Percentiles rank a stretch among this genome's conserved stretches.
These are phyloP conservation scores for Scaptomyza tumidula DNA, from an alignment of 2,888 invertebrate genomes.

Conservation along the genomic window DNA sequence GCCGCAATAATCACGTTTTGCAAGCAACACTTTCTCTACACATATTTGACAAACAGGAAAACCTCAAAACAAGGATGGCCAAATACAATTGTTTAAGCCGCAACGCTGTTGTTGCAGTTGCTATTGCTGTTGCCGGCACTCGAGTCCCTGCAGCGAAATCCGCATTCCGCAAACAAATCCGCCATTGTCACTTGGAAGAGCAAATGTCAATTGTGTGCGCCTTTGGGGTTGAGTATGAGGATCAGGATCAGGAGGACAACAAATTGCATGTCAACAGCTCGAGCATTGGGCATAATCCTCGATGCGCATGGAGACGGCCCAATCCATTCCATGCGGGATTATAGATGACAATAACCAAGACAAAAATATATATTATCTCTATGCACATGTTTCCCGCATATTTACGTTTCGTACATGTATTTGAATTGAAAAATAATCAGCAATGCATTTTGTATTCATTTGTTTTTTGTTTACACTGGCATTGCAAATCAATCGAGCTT, in stretches of 20 bases:
- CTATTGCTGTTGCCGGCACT: slow-evolving; percentile 13
- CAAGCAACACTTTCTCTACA: background rate
- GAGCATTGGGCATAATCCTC: slow-evolving; percentile 59
- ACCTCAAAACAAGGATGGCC: slow-evolving; percentile 38
- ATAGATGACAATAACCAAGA: slow-evolving; percentile 48
- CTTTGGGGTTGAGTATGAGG: slow-evolving; percentile 37
- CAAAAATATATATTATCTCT: slow-evolving; percentile 12
- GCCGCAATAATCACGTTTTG: slow-evolving; percentile 52
- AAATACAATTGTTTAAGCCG: slow-evolving; percentile 63
- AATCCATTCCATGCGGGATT: slow-evolving; percentile 34
- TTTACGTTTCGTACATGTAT: background rate
- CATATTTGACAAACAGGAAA: slow-evolving; percentile 41
- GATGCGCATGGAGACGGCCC: slow-evolving; percentile 1
- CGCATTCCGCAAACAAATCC: slow-evolving; percentile 47
- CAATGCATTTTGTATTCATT: background rate
- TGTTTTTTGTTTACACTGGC: slow-evolving; percentile 10
- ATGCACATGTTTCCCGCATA: background rate
- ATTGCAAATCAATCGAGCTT: slow-evolving; percentile 78
- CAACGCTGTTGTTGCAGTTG: slow-evolving; percentile 15
- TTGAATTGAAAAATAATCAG: slow-evolving; percentile 34
- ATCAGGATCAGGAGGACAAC: slow-evolving; percentile 45
- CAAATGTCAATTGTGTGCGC: slow-evolving; percentile 71
- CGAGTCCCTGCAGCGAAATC: slow-evolving; percentile 62
- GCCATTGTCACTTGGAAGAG: slow-evolving; percentile 67
- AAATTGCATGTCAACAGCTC: slow-evolving; percentile 79